Percentiles rank a stretch among this genome's conserved stretches.
Evolutionary conservation across 2,113 vertebrate species (phyloP).

Genomic region (Delphinus delphis): DNA sequence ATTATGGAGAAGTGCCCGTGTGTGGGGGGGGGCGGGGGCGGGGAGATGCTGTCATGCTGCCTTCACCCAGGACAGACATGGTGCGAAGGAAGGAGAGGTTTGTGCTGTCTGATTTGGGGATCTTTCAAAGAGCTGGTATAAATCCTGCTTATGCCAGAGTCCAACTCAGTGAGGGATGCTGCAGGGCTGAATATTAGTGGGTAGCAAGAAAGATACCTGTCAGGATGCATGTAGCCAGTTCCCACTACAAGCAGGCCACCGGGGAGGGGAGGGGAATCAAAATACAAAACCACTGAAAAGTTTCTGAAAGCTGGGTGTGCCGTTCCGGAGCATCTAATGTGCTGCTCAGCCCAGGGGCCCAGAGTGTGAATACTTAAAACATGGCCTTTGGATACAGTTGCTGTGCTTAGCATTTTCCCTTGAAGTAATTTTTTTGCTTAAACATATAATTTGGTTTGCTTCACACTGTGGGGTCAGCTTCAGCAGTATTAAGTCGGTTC

Average conservation of each 20-base stretch:
- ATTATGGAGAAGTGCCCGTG: neutral
- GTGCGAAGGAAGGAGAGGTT: neutral
- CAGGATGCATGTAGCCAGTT: neutral
- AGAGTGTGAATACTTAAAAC: neutral
- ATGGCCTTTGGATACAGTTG: neutral
- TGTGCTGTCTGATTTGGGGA: neutral
- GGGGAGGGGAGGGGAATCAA: neutral
- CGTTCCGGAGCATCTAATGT: neutral
- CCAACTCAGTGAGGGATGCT: neutral
- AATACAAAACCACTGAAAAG: neutral
- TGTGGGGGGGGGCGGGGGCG: neutral
- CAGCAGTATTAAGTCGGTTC: neutral
- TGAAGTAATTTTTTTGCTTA: neutral
- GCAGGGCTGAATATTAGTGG: neutral
- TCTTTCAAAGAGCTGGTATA: neutral
- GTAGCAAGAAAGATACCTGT: neutral
- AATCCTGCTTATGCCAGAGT: neutral
- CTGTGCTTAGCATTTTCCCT: neutral
- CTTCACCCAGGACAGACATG: neutral
- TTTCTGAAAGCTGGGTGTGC: neutral
- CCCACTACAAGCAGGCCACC: neutral
- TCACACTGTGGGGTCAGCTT: neutral
- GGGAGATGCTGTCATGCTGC: neutral
- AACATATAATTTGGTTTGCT: slow-evolving; percentile 16
- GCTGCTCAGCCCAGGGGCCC: neutral